Percentiles rank a stretch among this genome's conserved stretches.
phyloP scores from a whole-genome alignment of 2,797 vertebrate genomes.

The Naso thynnoides region DNA sequence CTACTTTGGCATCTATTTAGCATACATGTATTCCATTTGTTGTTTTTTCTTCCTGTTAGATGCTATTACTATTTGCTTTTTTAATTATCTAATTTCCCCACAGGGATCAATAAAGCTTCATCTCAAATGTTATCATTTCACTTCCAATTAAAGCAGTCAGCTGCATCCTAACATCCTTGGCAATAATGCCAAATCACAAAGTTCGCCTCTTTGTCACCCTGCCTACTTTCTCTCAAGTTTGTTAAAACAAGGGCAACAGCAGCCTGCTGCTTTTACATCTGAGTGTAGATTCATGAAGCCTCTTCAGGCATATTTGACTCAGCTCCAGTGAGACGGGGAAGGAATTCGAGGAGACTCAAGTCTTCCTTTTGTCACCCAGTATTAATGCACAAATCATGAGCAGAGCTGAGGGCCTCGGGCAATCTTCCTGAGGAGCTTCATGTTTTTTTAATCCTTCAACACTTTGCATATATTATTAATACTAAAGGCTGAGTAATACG shows the following conservation, averaged over 20 bases:
- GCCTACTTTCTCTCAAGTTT: conserved; percentile 33
- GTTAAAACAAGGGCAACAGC: conserved; percentile 51
- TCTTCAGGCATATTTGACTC: conserved; percentile 63
- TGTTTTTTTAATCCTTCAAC: conserved; percentile 58
- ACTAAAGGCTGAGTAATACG: conserved; percentile 58
- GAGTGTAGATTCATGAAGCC: conserved; percentile 42
- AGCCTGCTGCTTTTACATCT: conserved; percentile 55
- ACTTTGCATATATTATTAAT: conserved; percentile 71
- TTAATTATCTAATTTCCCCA: conserved; percentile 20
- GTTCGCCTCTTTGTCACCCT: conserved; percentile 28
- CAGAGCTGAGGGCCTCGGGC: conserved; percentile 39
- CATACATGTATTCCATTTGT: conserved; percentile 5
- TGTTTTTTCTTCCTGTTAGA: conserved; percentile 5
- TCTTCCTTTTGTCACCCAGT: conserved; percentile 61
- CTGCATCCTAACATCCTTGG: conserved; percentile 41
- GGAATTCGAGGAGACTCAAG: conserved; percentile 42
- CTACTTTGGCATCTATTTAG: conserved; percentile 8
- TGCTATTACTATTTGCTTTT: conserved; percentile 20
- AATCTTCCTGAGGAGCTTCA: conserved; percentile 59
- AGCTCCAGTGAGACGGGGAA: conserved; percentile 41
- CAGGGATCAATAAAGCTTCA: conserved; percentile 51
- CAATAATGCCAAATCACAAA: conserved; percentile 48
- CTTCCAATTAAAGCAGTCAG: conserved; percentile 53
- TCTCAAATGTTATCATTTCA: conserved; percentile 41
- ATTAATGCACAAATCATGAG: conserved; percentile 66